phyloP scores from a whole-genome alignment of 2,888 invertebrate species.

The Netelia melanura region DNA sequence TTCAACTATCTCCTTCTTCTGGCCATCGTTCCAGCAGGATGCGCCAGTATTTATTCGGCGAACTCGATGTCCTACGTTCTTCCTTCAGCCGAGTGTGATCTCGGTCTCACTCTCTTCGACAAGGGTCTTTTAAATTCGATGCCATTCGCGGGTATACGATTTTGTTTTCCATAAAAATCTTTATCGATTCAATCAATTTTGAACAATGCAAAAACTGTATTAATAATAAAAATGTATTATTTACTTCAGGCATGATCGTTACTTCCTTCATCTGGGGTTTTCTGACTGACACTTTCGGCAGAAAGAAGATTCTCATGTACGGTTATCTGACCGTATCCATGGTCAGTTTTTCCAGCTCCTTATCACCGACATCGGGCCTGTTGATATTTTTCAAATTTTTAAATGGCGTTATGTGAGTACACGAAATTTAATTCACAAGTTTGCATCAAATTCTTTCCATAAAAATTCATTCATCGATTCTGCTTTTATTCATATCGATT shows the following conservation, averaged over 20 bases:
- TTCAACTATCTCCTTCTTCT: constrained; percentile 86
- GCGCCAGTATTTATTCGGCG: constrained; percentile 86
- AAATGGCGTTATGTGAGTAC: constrained; percentile 81
- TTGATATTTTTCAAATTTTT: constrained; percentile 81
- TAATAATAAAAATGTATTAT: constrained; percentile 11
- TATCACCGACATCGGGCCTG: constrained; percentile 80
- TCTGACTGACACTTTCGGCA: constrained; percentile 81
- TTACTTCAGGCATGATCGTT: constrained; percentile 85
- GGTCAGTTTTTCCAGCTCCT: constrained; percentile 78
- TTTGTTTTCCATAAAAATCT: constrained; percentile 40
- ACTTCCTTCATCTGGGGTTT: constrained; percentile 86
- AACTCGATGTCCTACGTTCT: constrained; percentile 87
- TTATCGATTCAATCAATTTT: background rate
- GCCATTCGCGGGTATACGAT: constrained; percentile 86
- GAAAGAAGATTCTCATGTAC: constrained; percentile 80
- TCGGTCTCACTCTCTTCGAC: constrained; percentile 85
- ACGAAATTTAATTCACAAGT: background rate
- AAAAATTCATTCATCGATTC: background rate
- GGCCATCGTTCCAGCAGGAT: constrained; percentile 86
- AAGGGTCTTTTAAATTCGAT: constrained; percentile 87
- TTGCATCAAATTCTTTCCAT: background rate
- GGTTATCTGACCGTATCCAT: constrained; percentile 79
- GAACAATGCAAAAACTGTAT: constrained; percentile 24
- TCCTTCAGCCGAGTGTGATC: constrained; percentile 87
- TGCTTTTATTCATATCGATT: constrained; percentile 7